phyloP scores from a whole-genome alignment of 2,797 vertebrate species.

The Clarias pachynema region DNA sequence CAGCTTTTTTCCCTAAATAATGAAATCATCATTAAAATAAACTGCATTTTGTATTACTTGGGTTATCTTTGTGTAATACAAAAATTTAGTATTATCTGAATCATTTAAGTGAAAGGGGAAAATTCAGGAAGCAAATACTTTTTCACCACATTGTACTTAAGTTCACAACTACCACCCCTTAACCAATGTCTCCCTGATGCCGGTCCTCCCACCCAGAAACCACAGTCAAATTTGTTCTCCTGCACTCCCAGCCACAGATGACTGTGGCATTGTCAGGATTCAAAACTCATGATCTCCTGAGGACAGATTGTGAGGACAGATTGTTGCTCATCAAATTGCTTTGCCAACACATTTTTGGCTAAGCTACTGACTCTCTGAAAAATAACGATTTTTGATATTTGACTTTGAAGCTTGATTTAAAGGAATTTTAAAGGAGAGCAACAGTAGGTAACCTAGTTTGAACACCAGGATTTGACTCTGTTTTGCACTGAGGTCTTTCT shows the following conservation, averaged over 20 bases:
- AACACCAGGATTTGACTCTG: not conserved
- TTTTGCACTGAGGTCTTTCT: constrained; percentile 5
- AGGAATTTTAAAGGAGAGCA: constrained; percentile 36
- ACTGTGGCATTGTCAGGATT: not conserved
- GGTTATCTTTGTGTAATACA: no score
- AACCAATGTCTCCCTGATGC: not conserved
- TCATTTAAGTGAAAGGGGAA: no score
- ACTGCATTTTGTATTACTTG: no score
- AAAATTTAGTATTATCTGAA: no score
- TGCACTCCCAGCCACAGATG: not conserved
- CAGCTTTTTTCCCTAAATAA: no score
- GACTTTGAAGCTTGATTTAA: constrained; percentile 22
- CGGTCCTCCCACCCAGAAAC: not conserved
- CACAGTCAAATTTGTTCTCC: not conserved
- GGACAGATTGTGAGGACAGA: not conserved
- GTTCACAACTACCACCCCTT: not conserved
- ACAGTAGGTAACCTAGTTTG: constrained; percentile 33
- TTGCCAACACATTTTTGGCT: constrained; percentile 19
- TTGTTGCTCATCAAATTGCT: not conserved
- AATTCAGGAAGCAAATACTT: no score
- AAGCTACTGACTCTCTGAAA: constrained; percentile 17
- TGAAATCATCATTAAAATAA: no score
- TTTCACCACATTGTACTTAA: not conserved
- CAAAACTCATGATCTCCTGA: not conserved
- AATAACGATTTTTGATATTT: constrained; percentile 15